phyloP scores from a whole-genome alignment of 2,888 invertebrate species.

The Spodoptera picta region DNA sequence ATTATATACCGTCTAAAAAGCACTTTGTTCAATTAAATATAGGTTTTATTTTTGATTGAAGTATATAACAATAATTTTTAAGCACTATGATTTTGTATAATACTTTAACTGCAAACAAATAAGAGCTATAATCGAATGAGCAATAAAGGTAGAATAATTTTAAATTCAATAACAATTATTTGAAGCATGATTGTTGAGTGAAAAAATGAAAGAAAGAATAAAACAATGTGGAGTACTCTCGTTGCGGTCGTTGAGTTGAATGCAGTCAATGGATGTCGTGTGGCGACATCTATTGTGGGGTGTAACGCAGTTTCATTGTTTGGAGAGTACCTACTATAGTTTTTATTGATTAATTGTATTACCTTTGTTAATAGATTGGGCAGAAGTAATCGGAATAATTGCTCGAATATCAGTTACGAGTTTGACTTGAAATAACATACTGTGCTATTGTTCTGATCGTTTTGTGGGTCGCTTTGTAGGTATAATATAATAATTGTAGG shows the following conservation, averaged over 20 bases:
- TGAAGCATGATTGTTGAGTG: slow-evolving; percentile 46
- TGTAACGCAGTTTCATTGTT: slow-evolving; percentile 48
- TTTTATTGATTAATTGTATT: slow-evolving; percentile 52
- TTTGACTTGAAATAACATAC: slow-evolving; percentile 17
- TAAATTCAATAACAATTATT: slow-evolving; percentile 53
- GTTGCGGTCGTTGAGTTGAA: slow-evolving; percentile 43
- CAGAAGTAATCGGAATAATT: slow-evolving; percentile 57
- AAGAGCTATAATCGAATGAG: slow-evolving; percentile 17
- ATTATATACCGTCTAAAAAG: slow-evolving; percentile 8
- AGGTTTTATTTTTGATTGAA: neutral
- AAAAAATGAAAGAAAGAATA: slow-evolving; percentile 52
- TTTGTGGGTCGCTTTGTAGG: neutral
- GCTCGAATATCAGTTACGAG: slow-evolving; percentile 52
- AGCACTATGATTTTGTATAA: slow-evolving; percentile 10
- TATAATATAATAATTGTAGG: too few species aligned
- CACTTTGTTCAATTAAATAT: slow-evolving; percentile 12
- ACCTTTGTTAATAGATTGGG: slow-evolving; percentile 48
- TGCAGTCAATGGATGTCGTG: slow-evolving; percentile 62
- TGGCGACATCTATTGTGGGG: slow-evolving; percentile 54
- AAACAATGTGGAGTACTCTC: slow-evolving; percentile 55
- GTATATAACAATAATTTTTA: neutral
- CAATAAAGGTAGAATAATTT: slow-evolving; percentile 6
- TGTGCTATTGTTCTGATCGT: slow-evolving; percentile 1
- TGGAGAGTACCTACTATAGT: slow-evolving; percentile 5
- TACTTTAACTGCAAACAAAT: neutral